A percentile compares a stretch with the other conserved stretches of the same genome.
Conservation (phyloP, 2,113 vertebrate genomes). For the Chaetops frenatus region DNA sequence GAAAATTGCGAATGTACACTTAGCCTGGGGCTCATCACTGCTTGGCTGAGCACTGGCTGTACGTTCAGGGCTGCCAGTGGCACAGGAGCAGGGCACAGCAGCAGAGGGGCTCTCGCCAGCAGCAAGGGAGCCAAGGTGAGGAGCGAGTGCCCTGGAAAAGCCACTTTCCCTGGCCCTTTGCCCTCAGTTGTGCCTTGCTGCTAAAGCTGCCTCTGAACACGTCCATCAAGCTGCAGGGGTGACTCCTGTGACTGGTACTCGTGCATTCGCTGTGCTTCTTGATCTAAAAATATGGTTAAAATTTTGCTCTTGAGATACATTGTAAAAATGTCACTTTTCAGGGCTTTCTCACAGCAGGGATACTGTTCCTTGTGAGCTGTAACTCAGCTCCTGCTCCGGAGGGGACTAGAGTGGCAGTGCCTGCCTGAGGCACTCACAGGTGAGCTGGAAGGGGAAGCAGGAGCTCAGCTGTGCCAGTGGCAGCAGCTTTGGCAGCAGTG, state of each 20-base stretch:
- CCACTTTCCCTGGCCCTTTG: fast-evolving
- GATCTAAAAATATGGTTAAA: neutral
- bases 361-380: neutral
- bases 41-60: neutral
- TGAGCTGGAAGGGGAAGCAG: neutral
- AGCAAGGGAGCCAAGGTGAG: neutral
- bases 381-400: neutral
- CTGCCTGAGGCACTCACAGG: neutral
- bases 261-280: fast-evolving
- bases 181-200: fast-evolving
- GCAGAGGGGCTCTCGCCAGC: neutral
- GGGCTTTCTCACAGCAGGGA: neutral
- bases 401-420: fast-evolving
- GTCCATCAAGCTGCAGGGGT: neutral
- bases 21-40: neutral
- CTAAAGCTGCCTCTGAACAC: neutral
- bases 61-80: fast-evolving
- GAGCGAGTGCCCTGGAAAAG: neutral
- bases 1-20: neutral
- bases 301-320: neutral
- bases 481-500: neutral
- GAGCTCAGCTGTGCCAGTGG: neutral
- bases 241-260: neutral
- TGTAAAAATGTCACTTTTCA: neutral
- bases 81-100: neutral